Evolutionary conservation across 2,797 vertebrate genomes (phyloP).

Genomic region (Emydoidea blandingii): DNA sequence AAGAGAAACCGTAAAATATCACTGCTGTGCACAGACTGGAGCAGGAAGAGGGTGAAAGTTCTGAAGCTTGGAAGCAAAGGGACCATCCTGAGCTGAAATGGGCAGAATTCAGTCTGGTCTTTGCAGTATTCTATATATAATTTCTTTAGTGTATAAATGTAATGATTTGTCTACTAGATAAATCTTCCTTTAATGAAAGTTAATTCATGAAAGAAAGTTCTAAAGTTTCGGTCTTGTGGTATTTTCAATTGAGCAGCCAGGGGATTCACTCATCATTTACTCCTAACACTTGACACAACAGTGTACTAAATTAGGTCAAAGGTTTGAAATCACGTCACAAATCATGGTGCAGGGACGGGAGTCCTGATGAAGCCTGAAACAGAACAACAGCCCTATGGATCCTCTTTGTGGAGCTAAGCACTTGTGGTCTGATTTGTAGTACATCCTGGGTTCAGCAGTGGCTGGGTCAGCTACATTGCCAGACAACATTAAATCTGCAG

Average conservation of each 20-base stretch:
- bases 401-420: conserved; percentile 8
- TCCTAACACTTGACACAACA: conserved; percentile 53
- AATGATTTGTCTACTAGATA: conserved; percentile 78
- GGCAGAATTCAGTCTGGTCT: conserved; percentile 90
- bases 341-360: conserved; percentile 18
- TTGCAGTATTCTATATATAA: conserved; percentile 89
- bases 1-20: conserved; percentile 83
- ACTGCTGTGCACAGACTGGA: conserved; percentile 55
- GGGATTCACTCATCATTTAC: conserved; percentile 52
- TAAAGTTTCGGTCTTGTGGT: conserved; percentile 27
- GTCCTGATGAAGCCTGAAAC: neutral
- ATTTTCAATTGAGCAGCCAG: conserved; percentile 47
- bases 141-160: conserved; percentile 82
- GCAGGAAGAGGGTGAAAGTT: conserved; percentile 73
- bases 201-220: conserved; percentile 69
- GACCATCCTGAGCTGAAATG: conserved; percentile 83
- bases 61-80: conserved; percentile 80
- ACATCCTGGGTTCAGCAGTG: neutral
- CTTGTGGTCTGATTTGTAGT: neutral
- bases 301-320: conserved; percentile 51
- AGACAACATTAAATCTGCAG: conserved; percentile 21
- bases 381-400: neutral
- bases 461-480: neutral
- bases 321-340: conserved; percentile 56
- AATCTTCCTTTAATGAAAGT: conserved; percentile 76